A percentile compares a stretch with the other conserved stretches of the same genome.
Conservation (phyloP, 2,888 invertebrate species). For the Chironomus riparius region DNA sequence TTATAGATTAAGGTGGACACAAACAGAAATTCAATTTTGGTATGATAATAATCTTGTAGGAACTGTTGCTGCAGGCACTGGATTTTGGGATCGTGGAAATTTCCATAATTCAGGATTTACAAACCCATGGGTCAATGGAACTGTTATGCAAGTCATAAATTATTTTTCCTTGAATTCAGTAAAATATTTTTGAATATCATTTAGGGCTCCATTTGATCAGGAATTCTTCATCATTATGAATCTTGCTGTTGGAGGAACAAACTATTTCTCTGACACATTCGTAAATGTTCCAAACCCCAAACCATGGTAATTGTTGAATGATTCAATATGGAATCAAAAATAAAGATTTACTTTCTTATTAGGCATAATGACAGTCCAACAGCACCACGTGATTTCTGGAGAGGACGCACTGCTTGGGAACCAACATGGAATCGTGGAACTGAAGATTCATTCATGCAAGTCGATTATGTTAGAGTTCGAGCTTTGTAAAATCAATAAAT, state of each 20-base stretch:
- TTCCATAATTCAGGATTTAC: constrained; percentile 45
- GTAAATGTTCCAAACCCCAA: not conserved
- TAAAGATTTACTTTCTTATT: too few species aligned
- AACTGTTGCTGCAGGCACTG: constrained; percentile 45
- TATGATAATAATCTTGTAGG: constrained; percentile 53
- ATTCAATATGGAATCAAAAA: too few species aligned
- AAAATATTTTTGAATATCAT: too few species aligned
- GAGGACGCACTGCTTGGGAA: constrained; percentile 46
- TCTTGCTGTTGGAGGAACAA: constrained; percentile 57
- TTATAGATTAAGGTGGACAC: constrained; percentile 59
- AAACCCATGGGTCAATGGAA: constrained; percentile 55
- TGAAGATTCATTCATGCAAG: constrained; percentile 50
- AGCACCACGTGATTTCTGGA: constrained; percentile 57
- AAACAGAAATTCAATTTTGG: constrained; percentile 32
- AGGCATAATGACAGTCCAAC: constrained; percentile 9
- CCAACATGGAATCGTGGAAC: constrained; percentile 48
- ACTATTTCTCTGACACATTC: constrained; percentile 54
- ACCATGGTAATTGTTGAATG: constrained; percentile 28
- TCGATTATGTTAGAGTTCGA: constrained; percentile 60
- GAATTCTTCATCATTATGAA: constrained; percentile 58
- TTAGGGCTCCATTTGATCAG: constrained; percentile 52
- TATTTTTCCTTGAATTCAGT: too few species aligned
- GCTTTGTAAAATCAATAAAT: constrained; percentile 42
- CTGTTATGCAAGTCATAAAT: constrained; percentile 30
- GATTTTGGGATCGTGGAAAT: constrained; percentile 57